Evolutionary conservation across 2,113 vertebrate genomes (phyloP).

Genomic region (Charadrius vociferus): DNA sequence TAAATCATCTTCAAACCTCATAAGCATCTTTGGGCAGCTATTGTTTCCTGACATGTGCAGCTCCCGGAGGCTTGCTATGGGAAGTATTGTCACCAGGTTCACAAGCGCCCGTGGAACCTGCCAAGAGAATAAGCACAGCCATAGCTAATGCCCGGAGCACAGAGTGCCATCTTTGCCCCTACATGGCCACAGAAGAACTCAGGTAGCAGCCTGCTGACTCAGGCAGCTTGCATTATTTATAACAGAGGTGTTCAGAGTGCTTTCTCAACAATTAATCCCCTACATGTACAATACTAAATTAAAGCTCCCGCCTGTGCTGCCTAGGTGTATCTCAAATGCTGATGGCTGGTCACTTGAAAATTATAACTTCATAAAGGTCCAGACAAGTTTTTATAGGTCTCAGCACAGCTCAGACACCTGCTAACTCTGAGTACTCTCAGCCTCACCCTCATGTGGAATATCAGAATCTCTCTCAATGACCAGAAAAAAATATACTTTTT

Average conservation of each 20-base stretch:
- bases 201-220: neutral
- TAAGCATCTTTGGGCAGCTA: slow-evolving; percentile 53
- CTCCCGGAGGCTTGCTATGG: slow-evolving; percentile 54
- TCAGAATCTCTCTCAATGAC: neutral
- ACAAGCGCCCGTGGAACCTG: slow-evolving; percentile 80
- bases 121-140: neutral
- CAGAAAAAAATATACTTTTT: neutral
- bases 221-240: neutral
- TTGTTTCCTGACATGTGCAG: neutral
- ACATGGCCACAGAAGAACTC: neutral
- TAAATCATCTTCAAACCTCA: slow-evolving; percentile 64
- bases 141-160: neutral
- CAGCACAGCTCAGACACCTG: neutral
- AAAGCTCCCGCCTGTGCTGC: neutral
- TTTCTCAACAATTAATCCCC: neutral
- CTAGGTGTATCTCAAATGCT: neutral
- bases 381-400: neutral
- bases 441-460: neutral
- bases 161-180: neutral
- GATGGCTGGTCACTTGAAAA: neutral
- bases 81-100: slow-evolving; percentile 69
- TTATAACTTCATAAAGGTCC: neutral
- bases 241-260: neutral
- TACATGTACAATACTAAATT: neutral
- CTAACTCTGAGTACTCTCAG: neutral